Conservation (phyloP, 2,797 vertebrate genomes). For the Urosaurus nigricauda region DNA sequence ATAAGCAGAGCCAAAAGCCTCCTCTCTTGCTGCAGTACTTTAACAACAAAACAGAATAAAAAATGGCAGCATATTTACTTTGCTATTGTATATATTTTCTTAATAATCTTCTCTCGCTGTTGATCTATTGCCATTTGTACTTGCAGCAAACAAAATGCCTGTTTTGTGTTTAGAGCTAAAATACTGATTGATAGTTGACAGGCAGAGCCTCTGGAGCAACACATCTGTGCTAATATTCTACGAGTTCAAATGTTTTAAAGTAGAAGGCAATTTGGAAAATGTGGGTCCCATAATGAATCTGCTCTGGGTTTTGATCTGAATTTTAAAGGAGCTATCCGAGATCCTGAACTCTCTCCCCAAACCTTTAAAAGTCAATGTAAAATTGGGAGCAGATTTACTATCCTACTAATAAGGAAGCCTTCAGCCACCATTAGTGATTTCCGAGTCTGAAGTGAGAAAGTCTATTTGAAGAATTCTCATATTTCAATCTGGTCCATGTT, state of each 20-base stretch:
- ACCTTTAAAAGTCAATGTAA: no score
- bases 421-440: no score
- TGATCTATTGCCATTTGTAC: slow-evolving; percentile 40
- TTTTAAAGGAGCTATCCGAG: no score
- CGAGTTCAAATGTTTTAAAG: background rate
- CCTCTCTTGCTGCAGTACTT: slow-evolving; percentile 25
- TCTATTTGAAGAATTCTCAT: background rate
- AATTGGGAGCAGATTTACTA: no score
- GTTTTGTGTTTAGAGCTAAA: background rate
- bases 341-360: no score
- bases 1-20: slow-evolving; percentile 28
- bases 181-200: no score
- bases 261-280: no score
- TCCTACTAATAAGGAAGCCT: no score
- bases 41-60: slow-evolving; percentile 3
- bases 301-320: no score
- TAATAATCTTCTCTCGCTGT: background rate
- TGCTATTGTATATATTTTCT: slow-evolving; percentile 11
- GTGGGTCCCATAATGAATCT: background rate
- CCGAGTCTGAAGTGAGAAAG: background rate
- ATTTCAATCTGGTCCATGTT: background rate
- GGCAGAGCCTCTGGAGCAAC: background rate
- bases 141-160: background rate
- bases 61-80: background rate
- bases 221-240: background rate